Percentiles rank a stretch among this genome's conserved stretches.
These are phyloP conservation scores for Meloe dianella DNA, from an alignment of 2,888 invertebrate genomes.

Conservation along the genomic window DNA sequence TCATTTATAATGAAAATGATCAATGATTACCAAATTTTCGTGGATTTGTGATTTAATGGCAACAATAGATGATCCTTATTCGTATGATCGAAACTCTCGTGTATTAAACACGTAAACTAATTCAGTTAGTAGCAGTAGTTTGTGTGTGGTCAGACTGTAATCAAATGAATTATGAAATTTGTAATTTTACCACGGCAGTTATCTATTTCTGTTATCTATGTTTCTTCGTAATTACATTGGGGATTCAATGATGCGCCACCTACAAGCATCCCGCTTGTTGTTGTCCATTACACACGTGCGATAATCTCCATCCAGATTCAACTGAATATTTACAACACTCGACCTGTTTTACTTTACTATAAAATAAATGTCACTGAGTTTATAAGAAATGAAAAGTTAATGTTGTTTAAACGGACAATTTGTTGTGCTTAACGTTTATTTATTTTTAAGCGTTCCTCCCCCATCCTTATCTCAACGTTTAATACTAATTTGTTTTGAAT, in stretches of 20 bases:
- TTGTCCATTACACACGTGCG: background rate
- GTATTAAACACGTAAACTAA: conserved; percentile 29
- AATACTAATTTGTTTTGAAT: background rate
- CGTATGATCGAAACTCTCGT: background rate
- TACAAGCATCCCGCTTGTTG: background rate
- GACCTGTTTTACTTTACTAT: background rate
- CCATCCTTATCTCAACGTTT: background rate
- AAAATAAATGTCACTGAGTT: background rate
- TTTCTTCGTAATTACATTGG: conserved; percentile 35
- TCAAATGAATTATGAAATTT: conserved; percentile 35
- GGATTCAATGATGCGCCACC: conserved; percentile 24
- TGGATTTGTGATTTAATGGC: background rate
- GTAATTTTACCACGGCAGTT: conserved; percentile 33
- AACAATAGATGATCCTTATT: background rate
- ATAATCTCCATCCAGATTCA: background rate
- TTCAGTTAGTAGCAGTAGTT: conserved; percentile 31
- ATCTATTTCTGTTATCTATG: conserved; percentile 38
- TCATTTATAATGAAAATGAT: background rate
- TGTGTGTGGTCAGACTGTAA: conserved; percentile 30
- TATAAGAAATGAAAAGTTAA: background rate
- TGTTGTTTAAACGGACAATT: background rate
- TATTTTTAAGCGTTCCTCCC: background rate
- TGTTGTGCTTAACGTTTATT: no score
- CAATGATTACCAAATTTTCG: background rate
- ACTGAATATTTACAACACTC: background rate